Base-by-base conservation (phyloP, 2,888 invertebrate genomes). In the Spodoptera littoralis region DNA sequence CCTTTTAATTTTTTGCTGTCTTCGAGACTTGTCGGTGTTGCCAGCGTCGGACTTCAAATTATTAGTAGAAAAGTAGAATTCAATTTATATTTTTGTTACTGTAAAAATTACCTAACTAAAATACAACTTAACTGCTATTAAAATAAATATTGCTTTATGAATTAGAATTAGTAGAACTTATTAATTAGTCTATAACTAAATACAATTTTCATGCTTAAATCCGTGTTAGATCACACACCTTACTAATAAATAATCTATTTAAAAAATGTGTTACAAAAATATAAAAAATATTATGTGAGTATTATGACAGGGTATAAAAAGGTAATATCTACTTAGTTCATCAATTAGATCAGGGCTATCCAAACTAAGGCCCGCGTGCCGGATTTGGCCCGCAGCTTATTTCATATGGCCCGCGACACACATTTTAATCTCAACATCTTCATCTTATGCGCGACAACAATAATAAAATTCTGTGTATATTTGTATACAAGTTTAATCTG, bases 1-100 rank as follows among this genome's bases (percentile, higher is more conserved):
- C 88, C 81, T 86, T 83, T 88, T 63, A 82, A 80, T 60, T 73
- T 65, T 60, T 76, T 67, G 18, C 48, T 60, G 67, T 53, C 65
- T 24, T 81, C 77, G 18, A 79, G 81, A 44, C 82, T 84, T 45
- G 80, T 79, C 12, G 80, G 81, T 53, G 80, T 75, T 65, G 73
- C 70, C 62, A 73, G 30, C 22, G 11, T 18, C 57, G 46, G 18
- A 65, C 54, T 63, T 70, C 50, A 50, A 59, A 46, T 50, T 42
- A 56, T 70, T 66, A 30, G 49, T 64, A 61, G 59, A 59, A 68
- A 65, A 45, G 36, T 36, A 36, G 36, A 9, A 36, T 36, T 9
- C 9, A 36, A 9, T 6, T 36, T 27, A 27, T 43, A 46, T 44
- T 57, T 52, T 46, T 46, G 8, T 27, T 27, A 3, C 27, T 27